Evolutionary conservation across 1,140 invertebrate genomes (phyloP).

Genomic region (Drosophila simulans): DNA sequence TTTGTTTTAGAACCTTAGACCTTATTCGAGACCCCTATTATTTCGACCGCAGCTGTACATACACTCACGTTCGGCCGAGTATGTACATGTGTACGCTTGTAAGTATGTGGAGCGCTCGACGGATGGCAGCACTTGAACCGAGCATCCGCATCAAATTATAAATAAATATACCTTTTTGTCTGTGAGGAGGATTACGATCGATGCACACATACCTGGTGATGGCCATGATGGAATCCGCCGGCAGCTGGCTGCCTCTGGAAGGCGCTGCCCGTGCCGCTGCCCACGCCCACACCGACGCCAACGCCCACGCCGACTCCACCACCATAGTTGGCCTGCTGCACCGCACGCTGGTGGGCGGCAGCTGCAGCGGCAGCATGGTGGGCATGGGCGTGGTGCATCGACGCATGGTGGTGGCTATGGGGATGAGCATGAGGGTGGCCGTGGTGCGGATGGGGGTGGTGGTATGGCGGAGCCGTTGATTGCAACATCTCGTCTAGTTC

Average conservation of each 20-base stretch:
- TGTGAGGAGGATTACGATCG: conserved; percentile 60
- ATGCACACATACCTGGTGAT: conserved; percentile 79
- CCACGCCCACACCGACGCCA: conserved; percentile 53
- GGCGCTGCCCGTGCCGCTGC: conserved; percentile 75
- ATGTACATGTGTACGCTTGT: conserved; percentile 16
- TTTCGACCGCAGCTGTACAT: conserved; percentile 17
- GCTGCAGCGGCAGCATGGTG: conserved; percentile 51
- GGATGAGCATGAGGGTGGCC: conserved; percentile 47
- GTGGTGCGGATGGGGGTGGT: conserved; percentile 60
- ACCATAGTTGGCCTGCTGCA: conserved; percentile 61
- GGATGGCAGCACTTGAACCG: conserved; percentile 62
- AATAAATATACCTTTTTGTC: conserved; percentile 43
- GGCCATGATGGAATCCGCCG: conserved; percentile 81
- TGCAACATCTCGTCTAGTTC: conserved; percentile 84
- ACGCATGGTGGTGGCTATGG: conserved; percentile 39
- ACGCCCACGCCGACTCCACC: conserved; percentile 33
- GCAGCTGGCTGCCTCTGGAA: conserved; percentile 75
- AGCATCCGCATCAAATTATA: conserved; percentile 62
- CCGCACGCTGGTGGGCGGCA: conserved; percentile 53
- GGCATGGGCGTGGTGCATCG: conserved; percentile 60
- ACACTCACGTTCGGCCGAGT: conserved; percentile 6
- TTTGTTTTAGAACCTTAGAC: background rate
- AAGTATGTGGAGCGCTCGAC: conserved; percentile 35
- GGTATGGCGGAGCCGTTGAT: conserved; percentile 76
- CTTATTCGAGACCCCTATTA: background rate